Base-by-base conservation (phyloP, 2,888 invertebrate genomes). In the Drosophila paracracens region DNA sequence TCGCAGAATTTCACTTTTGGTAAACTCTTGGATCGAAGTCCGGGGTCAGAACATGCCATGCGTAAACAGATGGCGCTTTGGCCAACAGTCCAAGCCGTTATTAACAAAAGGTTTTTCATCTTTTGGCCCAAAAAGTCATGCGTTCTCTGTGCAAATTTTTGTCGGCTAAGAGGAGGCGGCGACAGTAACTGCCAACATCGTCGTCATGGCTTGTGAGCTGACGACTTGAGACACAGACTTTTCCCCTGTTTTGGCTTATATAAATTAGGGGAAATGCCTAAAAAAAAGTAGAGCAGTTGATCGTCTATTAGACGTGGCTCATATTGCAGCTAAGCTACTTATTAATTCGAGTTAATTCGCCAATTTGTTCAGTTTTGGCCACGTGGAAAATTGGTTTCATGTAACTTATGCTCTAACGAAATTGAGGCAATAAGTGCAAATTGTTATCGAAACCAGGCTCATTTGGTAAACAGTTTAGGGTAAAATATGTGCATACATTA, bases 261-360 rank as follows among this genome's bases (percentile, higher is more conserved):
- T 71, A 66, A 70, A 63, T 56, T 61, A 63, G 43, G 62, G 62
- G 64, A 75, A 74, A 74, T 75, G 70, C 66, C 57, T 61, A 43
- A 50, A 61, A 48, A 35, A 38, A 35, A 52, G 65, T 50, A 48
- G 31, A 31, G 51, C 60, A 43, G 48, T 35, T 58, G 53, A 62
- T 40, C 54, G 7, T 65, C 27, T 57, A 50, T 60, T 35, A 16
- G 18, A 29, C 46, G 56, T 64, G 70, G 35, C 48, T 70, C 56
- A 83, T 78, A 69, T 75, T 56, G 43, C 36, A 35, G 66, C 57
- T 52, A 38, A 60, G 70, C 77, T 72, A 72, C 71, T 74, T 81
- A 84, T 78, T 89, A 87, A 87, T 87, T 85, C 76, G 80, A 35
- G 58, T 76, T 89, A 85, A 87, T 89, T 88, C 85, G 68, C 75